phyloP scores from a whole-genome alignment of 2,888 invertebrate species.

The Incurvaria masculella region DNA sequence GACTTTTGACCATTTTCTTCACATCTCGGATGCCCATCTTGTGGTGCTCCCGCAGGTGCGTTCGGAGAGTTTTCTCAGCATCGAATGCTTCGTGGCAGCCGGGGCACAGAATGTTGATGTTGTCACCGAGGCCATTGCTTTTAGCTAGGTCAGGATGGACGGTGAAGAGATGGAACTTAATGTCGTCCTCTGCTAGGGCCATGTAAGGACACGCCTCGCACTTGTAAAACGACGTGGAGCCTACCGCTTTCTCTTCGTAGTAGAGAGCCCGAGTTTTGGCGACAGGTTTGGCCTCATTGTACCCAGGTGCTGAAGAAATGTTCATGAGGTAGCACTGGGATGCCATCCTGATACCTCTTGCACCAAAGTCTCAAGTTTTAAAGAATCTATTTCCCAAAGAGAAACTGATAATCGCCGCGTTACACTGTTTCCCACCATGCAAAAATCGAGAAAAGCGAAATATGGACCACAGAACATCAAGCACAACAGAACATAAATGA shows the following conservation, averaged over 20 bases:
- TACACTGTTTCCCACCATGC: too few relatives aligned
- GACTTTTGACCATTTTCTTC: slow-evolving; percentile 54
- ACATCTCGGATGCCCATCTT: slow-evolving; percentile 61
- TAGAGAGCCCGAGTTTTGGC: slow-evolving; percentile 43
- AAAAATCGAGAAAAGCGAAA: too few relatives aligned
- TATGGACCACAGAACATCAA: too few relatives aligned
- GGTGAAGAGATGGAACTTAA: slow-evolving; percentile 50
- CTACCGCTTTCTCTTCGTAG: slow-evolving; percentile 48
- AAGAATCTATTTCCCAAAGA: slow-evolving; percentile 8
- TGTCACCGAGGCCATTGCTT: slow-evolving; percentile 50
- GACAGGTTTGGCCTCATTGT: slow-evolving; percentile 23
- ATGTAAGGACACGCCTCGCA: slow-evolving; percentile 56
- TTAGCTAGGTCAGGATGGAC: slow-evolving; percentile 47
- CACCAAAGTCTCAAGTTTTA: not conserved
- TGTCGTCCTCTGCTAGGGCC: slow-evolving; percentile 50
- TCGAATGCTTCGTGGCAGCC: slow-evolving; percentile 66
- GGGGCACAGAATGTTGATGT: slow-evolving; percentile 60
- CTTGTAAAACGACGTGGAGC: slow-evolving; percentile 49
- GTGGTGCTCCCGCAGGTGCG: slow-evolving; percentile 66
- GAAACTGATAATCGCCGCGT: slow-evolving; percentile 21
- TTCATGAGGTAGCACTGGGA: slow-evolving; percentile 29
- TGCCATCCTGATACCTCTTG: slow-evolving; percentile 25
- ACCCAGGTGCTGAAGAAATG: slow-evolving; percentile 17
- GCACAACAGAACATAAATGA: too few relatives aligned
- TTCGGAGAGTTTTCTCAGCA: slow-evolving; percentile 58